phyloP scores from a whole-genome alignment of 2,888 invertebrate genomes.

The Orchesella flavescens region DNA sequence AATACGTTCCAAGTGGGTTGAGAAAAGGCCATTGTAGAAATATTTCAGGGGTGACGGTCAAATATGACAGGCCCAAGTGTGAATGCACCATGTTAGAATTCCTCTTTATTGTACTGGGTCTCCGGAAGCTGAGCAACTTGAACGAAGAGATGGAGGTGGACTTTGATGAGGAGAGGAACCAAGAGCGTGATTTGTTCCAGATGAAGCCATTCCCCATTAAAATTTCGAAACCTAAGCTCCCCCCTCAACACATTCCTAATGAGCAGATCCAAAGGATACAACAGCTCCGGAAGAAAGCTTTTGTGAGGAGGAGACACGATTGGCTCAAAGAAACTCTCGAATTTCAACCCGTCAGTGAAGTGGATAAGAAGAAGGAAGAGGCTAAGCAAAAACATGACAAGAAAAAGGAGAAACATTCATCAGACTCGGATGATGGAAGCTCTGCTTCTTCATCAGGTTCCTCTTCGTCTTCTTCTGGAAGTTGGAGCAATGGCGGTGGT shows the following conservation, averaged over 20 bases:
- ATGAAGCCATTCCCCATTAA: background rate
- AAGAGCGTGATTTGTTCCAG: background rate
- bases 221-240: background rate
- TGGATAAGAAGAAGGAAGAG: background rate
- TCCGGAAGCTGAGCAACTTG: too few relatives aligned
- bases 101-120: background rate
- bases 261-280: background rate
- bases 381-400: too few relatives aligned
- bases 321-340: background rate
- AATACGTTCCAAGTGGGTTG: constrained; percentile 11
- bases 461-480: too few relatives aligned
- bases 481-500: too few relatives aligned
- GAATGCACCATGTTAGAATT: background rate
- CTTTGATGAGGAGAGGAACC: background rate
- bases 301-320: background rate
- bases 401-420: too few relatives aligned
- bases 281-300: background rate
- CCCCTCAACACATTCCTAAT: background rate
- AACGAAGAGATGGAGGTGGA: too few relatives aligned
- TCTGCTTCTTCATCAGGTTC: too few relatives aligned
- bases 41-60: background rate
- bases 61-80: background rate
- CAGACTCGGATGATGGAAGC: too few relatives aligned
- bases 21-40: background rate
- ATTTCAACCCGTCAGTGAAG: background rate